A percentile compares a stretch with the other conserved stretches of the same genome.
Evolutionary conservation across 2,113 vertebrate species (phyloP).

Genomic region (Gulo gulo): DNA sequence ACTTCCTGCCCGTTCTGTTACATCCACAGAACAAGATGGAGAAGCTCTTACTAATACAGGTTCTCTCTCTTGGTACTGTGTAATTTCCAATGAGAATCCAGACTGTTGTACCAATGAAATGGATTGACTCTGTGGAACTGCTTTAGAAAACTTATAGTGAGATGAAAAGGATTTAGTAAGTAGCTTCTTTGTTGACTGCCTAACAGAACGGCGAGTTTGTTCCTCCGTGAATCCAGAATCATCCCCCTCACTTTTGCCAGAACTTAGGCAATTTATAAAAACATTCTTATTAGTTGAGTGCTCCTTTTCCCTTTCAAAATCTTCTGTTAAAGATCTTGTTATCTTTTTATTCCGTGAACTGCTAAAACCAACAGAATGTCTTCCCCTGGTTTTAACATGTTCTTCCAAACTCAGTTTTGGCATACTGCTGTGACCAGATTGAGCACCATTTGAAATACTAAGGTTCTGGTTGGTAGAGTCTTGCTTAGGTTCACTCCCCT

Average conservation of each 20-base stretch:
- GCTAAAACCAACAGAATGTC: conserved; percentile 91
- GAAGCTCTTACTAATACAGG: conserved; percentile 80
- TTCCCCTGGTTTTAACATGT: conserved; percentile 85
- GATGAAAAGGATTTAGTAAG: conserved; percentile 96
- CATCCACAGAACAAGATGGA: conserved; percentile 87
- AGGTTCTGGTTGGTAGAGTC: conserved; percentile 82
- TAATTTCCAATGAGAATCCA: conserved; percentile 83
- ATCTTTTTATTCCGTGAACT: conserved; percentile 93
- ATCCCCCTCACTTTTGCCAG: conserved; percentile 92
- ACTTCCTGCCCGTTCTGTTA: conserved; percentile 88
- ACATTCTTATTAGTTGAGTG: conserved; percentile 90
- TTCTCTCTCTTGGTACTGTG: conserved; percentile 75
- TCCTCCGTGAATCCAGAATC: conserved; percentile 96
- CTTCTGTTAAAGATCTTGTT: conserved; percentile 93
- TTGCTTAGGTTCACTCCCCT: conserved; percentile 85
- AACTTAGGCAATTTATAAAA: conserved; percentile 97
- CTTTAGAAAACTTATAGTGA: conserved; percentile 92
- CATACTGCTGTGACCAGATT: conserved; percentile 79
- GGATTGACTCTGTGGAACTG: conserved; percentile 76
- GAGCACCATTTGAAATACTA: conserved; percentile 87
- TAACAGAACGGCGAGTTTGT: conserved; percentile 85
- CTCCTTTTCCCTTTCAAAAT: conserved; percentile 91
- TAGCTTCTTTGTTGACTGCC: conserved; percentile 90
- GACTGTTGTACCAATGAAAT: conserved; percentile 81
- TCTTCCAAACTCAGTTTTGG: conserved; percentile 83